Percentiles rank a stretch among this genome's conserved stretches.
These are phyloP conservation scores for Ostrea edulis DNA, from an alignment of 1,140 invertebrate species.

Conservation along the genomic window DNA sequence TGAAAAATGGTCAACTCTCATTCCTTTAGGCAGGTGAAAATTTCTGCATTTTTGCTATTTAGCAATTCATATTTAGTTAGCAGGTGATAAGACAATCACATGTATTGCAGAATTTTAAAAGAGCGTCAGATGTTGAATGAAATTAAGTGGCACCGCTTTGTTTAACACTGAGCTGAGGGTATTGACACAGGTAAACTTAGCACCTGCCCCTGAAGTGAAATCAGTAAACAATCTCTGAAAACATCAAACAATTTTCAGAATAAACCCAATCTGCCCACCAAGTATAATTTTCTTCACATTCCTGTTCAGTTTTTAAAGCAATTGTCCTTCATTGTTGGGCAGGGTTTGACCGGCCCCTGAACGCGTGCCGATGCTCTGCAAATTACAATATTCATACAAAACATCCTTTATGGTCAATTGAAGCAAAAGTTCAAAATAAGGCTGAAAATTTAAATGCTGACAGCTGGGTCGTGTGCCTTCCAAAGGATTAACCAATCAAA, in stretches of 20 bases:
- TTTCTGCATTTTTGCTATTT: neutral
- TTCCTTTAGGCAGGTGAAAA: neutral
- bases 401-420: constrained; percentile 32
- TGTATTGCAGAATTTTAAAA: constrained; percentile 14
- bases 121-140: neutral
- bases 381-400: constrained; percentile 26
- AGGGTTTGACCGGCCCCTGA: neutral
- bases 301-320: constrained; percentile 1
- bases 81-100: constrained; percentile 7
- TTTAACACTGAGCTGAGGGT: neutral
- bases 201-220: neutral
- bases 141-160: neutral
- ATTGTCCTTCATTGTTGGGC: neutral
- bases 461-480: constrained; percentile 27
- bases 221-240: constrained; percentile 4
- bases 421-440: constrained; percentile 37
- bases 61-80: neutral
- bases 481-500: constrained; percentile 19
- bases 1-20: neutral
- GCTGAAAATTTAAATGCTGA: constrained; percentile 19
- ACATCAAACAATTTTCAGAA: constrained; percentile 16
- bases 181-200: neutral
- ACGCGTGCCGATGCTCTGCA: constrained; percentile 2
- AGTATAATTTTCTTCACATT: constrained; percentile 16
- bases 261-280: constrained; percentile 17